phyloP scores from a whole-genome alignment of 1,140 invertebrate species.

The Oncopeltus fasciatus region DNA sequence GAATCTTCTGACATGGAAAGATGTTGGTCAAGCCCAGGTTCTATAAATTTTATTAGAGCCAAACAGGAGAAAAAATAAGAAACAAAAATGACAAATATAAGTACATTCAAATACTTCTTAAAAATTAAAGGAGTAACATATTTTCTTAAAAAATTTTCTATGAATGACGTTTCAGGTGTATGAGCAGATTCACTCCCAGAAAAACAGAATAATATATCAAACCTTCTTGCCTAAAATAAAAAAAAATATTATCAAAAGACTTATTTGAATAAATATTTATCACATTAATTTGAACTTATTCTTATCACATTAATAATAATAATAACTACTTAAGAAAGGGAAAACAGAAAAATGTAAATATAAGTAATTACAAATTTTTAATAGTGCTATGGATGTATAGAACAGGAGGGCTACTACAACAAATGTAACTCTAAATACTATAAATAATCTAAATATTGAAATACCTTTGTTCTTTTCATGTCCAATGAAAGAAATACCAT shows the following conservation, averaged over 20 bases:
- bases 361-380: too few species aligned
- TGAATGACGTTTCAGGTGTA: slow-evolving; percentile 43
- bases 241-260: background rate
- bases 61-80: slow-evolving; percentile 82
- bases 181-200: slow-evolving; percentile 43
- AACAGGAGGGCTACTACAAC: background rate
- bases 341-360: background rate
- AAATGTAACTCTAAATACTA: background rate
- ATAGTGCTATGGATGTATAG: too few species aligned
- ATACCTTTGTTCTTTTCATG: slow-evolving; percentile 42
- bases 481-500: slow-evolving; percentile 82
- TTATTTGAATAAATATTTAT: background rate
- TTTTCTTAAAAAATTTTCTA: slow-evolving; percentile 74
- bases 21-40: slow-evolving; percentile 90
- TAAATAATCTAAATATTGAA: background rate
- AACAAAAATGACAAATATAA: slow-evolving; percentile 71
- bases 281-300: background rate
- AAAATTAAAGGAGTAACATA: slow-evolving; percentile 78
- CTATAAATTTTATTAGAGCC: slow-evolving; percentile 71
- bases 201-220: slow-evolving; percentile 76
- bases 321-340: background rate
- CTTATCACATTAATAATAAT: background rate
- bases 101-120: slow-evolving; percentile 51
- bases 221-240: slow-evolving; percentile 40
- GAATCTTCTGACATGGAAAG: slow-evolving; percentile 94